Percentiles rank a stretch among this genome's conserved stretches.
These are phyloP conservation scores for Amphiprion percula DNA, from an alignment of 2,113 vertebrate species.

Conservation along the genomic window DNA sequence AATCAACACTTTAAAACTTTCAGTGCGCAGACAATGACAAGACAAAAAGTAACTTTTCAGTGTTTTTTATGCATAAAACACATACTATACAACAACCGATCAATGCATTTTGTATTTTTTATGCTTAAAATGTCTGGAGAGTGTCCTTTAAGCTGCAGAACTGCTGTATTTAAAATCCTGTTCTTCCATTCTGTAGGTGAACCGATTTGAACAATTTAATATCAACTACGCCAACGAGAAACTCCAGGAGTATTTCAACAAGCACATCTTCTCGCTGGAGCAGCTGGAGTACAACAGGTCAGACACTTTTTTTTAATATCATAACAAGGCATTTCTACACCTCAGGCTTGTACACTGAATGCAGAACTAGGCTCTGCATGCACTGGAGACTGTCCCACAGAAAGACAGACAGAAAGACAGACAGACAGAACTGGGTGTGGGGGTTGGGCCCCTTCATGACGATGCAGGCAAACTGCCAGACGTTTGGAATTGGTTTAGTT, in stretches of 20 bases:
- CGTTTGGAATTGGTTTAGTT: slow-evolving; percentile 55
- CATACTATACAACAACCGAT: neutral
- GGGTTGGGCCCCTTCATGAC: slow-evolving; percentile 39
- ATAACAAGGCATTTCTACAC: neutral
- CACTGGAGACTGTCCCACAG: slow-evolving; percentile 15
- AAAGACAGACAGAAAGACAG: slow-evolving; percentile 19
- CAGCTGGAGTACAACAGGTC: slow-evolving; percentile 96
- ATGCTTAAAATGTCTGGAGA: neutral
- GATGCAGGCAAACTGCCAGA: slow-evolving; percentile 55
- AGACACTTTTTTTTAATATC: neutral
- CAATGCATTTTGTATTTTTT: neutral
- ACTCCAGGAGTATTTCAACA: slow-evolving; percentile 96
- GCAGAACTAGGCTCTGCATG: slow-evolving; percentile 21
- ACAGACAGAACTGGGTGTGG: slow-evolving; percentile 34
- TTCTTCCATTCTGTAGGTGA: slow-evolving; percentile 83
- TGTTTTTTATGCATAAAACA: neutral
- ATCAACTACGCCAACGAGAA: slow-evolving; percentile 97
- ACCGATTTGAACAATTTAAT: slow-evolving; percentile 95
- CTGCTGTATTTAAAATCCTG: neutral
- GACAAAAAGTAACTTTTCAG: no score
- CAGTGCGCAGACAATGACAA: no score
- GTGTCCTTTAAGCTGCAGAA: neutral
- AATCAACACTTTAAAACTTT: no score
- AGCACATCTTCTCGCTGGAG: slow-evolving; percentile 95
- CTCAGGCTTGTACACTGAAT: neutral